Conservation (phyloP, 2,113 vertebrate species). For the Syngnathus floridae region DNA sequence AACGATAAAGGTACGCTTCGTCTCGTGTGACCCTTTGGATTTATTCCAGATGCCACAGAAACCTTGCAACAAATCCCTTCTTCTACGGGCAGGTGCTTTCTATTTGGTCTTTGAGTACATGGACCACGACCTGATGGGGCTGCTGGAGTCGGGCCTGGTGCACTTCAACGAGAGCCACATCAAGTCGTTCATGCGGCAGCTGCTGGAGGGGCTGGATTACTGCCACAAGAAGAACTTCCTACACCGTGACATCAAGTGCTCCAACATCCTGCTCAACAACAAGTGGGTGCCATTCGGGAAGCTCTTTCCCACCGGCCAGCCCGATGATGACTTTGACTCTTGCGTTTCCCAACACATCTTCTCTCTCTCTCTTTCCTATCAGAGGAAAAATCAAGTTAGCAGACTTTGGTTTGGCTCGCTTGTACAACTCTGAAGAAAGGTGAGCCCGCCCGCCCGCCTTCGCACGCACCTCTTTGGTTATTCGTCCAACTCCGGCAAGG, state of each 20-base stretch:
- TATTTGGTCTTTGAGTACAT: conserved; percentile 99
- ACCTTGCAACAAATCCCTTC: not conserved
- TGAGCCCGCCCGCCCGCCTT: conserved; percentile 33
- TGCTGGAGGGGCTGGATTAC: conserved; percentile 96
- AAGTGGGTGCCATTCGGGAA: conserved; percentile 65
- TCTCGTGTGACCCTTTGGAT: not conserved
- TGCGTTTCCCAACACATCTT: not conserved
- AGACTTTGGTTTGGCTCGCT: conserved; percentile 93
- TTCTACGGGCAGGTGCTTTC: conserved; percentile 78
- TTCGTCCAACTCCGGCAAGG: no score
- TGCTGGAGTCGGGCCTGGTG: conserved; percentile 94
- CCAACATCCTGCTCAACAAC: conserved; percentile 97
- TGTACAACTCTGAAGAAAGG: conserved; percentile 98
- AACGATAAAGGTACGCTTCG: conserved; percentile 85
- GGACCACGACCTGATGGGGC: conserved; percentile 98
- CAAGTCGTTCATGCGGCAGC: conserved; percentile 95
- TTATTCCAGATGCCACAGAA: no score
- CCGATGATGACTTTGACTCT: not conserved
- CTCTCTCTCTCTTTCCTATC: conserved; percentile 36
- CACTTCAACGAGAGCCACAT: conserved; percentile 98
- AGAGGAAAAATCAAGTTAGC: conserved; percentile 96
- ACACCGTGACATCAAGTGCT: conserved; percentile 97
- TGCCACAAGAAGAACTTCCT: conserved; percentile 99
- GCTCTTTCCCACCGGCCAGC: no score
- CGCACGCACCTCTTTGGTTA: no score